phyloP scores from a whole-genome alignment of 2,888 invertebrate genomes.

The Melinaea menophilus region DNA sequence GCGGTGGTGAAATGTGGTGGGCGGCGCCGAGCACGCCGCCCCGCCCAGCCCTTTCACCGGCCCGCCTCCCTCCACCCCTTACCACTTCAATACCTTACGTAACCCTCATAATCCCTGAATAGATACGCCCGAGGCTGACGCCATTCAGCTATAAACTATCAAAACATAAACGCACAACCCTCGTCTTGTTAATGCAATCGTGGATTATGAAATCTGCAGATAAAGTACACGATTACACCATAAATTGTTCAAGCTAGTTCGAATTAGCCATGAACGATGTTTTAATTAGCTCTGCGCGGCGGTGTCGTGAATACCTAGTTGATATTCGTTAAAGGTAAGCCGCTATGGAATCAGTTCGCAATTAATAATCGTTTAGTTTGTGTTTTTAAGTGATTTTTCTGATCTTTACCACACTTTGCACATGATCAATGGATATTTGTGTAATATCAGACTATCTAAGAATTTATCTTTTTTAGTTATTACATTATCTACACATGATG shows the following conservation, averaged over 20 bases:
- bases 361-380: constrained; percentile 23
- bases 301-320: constrained; percentile 33
- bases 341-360: constrained; percentile 18
- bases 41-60: constrained; percentile 75
- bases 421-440: not conserved
- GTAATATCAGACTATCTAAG: not conserved
- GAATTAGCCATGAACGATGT: constrained; percentile 42
- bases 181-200: constrained; percentile 38
- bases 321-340: constrained; percentile 27
- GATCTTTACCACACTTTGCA: constrained; percentile 26
- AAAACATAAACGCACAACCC: constrained; percentile 34
- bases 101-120: constrained; percentile 60
- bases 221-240: constrained; percentile 52
- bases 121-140: constrained; percentile 59
- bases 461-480: not conserved
- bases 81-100: constrained; percentile 62
- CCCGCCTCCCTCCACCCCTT: constrained; percentile 64
- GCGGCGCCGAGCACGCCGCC: constrained; percentile 70
- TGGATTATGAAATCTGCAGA: constrained; percentile 54
- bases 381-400: constrained; percentile 18
- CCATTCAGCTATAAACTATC: constrained; percentile 44
- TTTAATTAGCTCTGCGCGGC: constrained; percentile 44
- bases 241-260: constrained; percentile 48
- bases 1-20: constrained; percentile 71
- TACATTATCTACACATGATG: not conserved